Conservation (phyloP, 2,113 vertebrate species). For the Brachypteracias leptosomus region DNA sequence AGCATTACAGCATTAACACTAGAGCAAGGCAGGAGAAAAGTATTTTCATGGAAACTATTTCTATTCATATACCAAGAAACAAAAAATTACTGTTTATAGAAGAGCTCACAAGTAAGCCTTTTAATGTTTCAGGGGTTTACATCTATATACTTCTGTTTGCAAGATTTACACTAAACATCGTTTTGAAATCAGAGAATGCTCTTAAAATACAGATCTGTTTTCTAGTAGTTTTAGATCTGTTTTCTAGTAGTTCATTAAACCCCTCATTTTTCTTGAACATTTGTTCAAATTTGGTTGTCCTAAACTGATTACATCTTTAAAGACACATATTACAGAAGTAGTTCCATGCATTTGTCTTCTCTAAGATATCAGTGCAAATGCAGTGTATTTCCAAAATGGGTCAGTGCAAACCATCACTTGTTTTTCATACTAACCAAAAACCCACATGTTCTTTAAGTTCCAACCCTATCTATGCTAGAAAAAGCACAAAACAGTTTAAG, state of each 20-base stretch:
- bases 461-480: background rate
- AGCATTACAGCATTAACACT: background rate
- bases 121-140: background rate
- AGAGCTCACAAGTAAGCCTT: background rate
- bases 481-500: background rate
- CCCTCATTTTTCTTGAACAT: background rate
- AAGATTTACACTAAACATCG: background rate
- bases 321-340: background rate
- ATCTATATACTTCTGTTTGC: background rate
- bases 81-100: background rate
- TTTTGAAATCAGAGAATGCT: background rate
- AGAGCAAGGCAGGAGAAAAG: background rate
- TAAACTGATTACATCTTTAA: background rate
- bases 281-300: background rate
- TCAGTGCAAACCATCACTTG: background rate
- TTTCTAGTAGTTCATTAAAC: background rate
- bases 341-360: background rate
- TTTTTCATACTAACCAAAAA: background rate
- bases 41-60: background rate
- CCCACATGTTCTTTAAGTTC: background rate
- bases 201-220: background rate
- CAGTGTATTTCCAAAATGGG: background rate
- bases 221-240: background rate
- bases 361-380: background rate
- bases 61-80: background rate